Conservation (phyloP, 2,888 invertebrate genomes). For the Lamproptera curius region DNA sequence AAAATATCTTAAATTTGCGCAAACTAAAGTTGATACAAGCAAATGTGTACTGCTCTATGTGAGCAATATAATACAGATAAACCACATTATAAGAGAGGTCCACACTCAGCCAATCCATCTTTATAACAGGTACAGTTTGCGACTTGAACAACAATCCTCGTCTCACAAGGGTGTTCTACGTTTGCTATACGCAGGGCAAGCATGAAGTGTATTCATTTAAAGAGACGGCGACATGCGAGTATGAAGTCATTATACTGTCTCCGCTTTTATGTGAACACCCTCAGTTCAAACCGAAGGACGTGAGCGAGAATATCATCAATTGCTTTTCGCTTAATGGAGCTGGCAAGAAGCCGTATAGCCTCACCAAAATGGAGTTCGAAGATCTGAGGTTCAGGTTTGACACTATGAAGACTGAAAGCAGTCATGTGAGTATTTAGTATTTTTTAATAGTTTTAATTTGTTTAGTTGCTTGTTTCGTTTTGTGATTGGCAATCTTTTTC, state of each 20-base stretch:
- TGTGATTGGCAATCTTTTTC: neutral
- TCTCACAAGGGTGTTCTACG: constrained; percentile 88
- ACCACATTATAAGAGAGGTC: too few relatives aligned
- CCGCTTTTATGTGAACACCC: constrained; percentile 93
- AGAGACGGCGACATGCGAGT: constrained; percentile 95
- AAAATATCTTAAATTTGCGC: too few relatives aligned
- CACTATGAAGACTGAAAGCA: constrained; percentile 52
- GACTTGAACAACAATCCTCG: constrained; percentile 93
- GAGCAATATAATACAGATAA: too few relatives aligned
- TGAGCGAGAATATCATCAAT: constrained; percentile 86
- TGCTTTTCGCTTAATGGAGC: constrained; percentile 83
- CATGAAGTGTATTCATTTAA: constrained; percentile 96
- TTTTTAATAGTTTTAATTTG: neutral
- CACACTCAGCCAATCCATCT: too few relatives aligned
- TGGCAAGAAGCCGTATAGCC: constrained; percentile 84
- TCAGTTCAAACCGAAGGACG: constrained; percentile 87
- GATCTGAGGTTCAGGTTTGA: constrained; percentile 83
- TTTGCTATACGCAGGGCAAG: constrained; percentile 92
- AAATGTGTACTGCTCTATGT: too few relatives aligned
- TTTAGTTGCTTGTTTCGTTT: too few relatives aligned
- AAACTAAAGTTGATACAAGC: too few relatives aligned
- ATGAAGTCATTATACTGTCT: constrained; percentile 93
- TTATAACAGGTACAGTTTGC: constrained; percentile 87
- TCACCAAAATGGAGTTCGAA: constrained; percentile 85
- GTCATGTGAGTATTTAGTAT: constrained; percentile 43